These are phyloP conservation scores for Endotricha flammealis DNA, from an alignment of 2,888 invertebrate genomes.

Conservation along the genomic window DNA sequence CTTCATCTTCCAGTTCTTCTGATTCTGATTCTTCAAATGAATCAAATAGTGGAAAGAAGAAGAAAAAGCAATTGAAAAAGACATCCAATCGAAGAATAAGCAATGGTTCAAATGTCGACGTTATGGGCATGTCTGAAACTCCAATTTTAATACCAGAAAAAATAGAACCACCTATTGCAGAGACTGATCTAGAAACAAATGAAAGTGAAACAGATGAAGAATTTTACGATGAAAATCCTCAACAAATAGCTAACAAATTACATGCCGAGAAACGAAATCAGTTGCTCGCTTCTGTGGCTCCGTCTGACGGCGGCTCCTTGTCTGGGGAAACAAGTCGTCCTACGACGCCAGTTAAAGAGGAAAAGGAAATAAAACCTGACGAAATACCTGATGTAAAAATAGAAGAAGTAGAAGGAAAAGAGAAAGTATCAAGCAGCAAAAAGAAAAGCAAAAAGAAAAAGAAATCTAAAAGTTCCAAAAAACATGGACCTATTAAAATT, in stretches of 20 bases:
- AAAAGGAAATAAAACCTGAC: conserved; percentile 17
- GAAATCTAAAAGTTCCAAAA: conserved; percentile 67
- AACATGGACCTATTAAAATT: conserved; percentile 76
- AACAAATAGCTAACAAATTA: conserved; percentile 83
- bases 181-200: conserved; percentile 91
- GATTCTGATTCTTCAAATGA: conserved; percentile 69
- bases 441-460: conserved; percentile 85
- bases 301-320: conserved; percentile 76
- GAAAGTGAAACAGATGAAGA: conserved; percentile 93
- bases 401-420: conserved; percentile 64
- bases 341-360: conserved; percentile 75
- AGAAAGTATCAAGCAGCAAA: conserved; percentile 69
- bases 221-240: conserved; percentile 91
- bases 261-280: conserved; percentile 87
- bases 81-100: conserved; percentile 54
- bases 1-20: conserved; percentile 80
- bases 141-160: conserved; percentile 66
- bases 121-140: conserved; percentile 71
- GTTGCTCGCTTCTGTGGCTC: conserved; percentile 80
- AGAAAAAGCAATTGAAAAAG: conserved; percentile 58
- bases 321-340: conserved; percentile 82
- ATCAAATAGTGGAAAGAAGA: conserved; percentile 61
- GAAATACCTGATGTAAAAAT: conserved; percentile 30
- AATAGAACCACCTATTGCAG: conserved; percentile 81
- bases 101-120: conserved; percentile 75